A percentile compares a stretch with the other conserved stretches of the same genome.
phyloP scores from a whole-genome alignment of 2,888 invertebrate species.

The Heliconius ismenius region DNA sequence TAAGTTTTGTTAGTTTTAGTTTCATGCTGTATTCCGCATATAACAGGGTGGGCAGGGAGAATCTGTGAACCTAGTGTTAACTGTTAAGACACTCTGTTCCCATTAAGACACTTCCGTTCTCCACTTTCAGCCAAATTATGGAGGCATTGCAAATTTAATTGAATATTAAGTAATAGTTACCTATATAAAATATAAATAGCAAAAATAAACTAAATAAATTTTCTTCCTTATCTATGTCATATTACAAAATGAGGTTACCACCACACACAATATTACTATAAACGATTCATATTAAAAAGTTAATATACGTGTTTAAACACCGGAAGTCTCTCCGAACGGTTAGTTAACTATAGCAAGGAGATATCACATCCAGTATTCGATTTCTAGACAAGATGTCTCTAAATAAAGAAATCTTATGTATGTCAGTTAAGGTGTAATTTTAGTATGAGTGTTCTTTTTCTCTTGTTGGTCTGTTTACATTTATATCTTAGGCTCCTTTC shows the following conservation, averaged over 20 bases:
- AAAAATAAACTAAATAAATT: too few relatives aligned
- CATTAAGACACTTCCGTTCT: too few relatives aligned
- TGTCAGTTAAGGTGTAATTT: background rate
- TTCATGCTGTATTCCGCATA: too few relatives aligned
- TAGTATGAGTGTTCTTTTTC: constrained; percentile 12
- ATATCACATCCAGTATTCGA: constrained; percentile 43
- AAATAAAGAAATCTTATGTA: constrained; percentile 19
- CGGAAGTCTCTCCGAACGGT: constrained; percentile 28
- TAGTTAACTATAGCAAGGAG: constrained; percentile 38
- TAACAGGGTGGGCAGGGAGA: too few relatives aligned
- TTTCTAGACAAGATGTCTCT: constrained; percentile 36
- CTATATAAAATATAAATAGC: too few relatives aligned
- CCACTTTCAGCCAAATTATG: too few relatives aligned
- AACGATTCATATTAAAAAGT: background rate
- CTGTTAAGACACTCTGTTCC: background rate
- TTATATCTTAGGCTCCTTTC: constrained; percentile 25
- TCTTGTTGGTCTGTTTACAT: constrained; percentile 31
- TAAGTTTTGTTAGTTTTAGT: too few relatives aligned
- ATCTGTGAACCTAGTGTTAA: background rate
- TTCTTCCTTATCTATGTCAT: background rate
- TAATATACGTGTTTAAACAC: constrained; percentile 13
- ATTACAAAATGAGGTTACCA: background rate
- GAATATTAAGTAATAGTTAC: too few relatives aligned
- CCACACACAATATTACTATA: background rate
- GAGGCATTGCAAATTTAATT: too few relatives aligned